Evolutionary conservation across 1,140 invertebrate genomes (phyloP), one percentile per base, ranked within the genome.

Genomic region (Apis dorsata): DNA sequence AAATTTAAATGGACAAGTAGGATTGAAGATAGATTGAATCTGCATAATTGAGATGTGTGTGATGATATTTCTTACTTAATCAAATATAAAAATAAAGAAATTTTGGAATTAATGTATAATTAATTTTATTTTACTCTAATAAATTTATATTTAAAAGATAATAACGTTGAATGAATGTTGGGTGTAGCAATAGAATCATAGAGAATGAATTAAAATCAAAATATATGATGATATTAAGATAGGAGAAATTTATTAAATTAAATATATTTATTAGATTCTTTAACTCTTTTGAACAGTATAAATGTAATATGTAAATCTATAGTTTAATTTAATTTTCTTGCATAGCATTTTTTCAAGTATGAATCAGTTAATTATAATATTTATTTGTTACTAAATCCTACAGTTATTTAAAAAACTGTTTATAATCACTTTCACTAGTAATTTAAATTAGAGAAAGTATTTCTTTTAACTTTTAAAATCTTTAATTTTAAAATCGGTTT

Each of bases 381-480:
- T 76, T 53, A 65, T 34, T 65, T 24, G 34, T 3, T 34, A 17
- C 28, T 0, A 34, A 28, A 12, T 66, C 7, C 49, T 53, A 11
- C n/a, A n/a, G n/a, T 34, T 28, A 15, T 74, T 80, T 49, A 66
- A 24, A 7, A 49, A 19, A 24, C n/a, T 59, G 65, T 17, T 57
- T 62, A 81, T 57, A n/a, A 15, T n/a, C 44, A 66, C 79, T 81
- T 81, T 81, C 71, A 75, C 71, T 62, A 17, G n/a, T 21, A 51
- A 59, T 75, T 75, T 75, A 75, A 75, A 59, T 66, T 49, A 59
- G 62, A 59, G 79, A 66, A 81, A 81, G 60, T 60, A 62, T 28
- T 44, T 57, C 49, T 62, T 44, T 59, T 57, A 65, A 66, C 34
- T 21, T n/a, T n/a, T n/a, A n/a, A n/a, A n/a, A n/a, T n/a, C n/a